Conservation (phyloP, 2,888 invertebrate species). For the Theodoxus fluviatilis region DNA sequence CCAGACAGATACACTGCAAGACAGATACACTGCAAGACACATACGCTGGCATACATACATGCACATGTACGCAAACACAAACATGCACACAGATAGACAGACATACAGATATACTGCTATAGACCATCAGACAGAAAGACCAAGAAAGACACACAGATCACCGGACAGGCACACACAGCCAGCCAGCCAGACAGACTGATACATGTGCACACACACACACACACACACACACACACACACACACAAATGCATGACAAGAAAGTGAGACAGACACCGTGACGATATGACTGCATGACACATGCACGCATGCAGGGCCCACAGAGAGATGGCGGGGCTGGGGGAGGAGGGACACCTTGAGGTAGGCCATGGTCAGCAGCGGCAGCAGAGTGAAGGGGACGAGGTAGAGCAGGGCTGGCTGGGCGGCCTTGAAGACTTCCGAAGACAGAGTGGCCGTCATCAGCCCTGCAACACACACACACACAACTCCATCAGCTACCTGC, state of each 20-base stretch:
- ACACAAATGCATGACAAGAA: neutral
- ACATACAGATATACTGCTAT: neutral
- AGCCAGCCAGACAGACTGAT: neutral
- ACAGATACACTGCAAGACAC: no score
- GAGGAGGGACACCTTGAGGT: conserved; percentile 79
- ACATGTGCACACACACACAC: neutral
- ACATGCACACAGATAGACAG: neutral
- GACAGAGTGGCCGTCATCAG: conserved; percentile 95
- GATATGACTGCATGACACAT: neutral
- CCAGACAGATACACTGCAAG: no score
- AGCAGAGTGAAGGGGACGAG: conserved; percentile 96
- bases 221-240: neutral
- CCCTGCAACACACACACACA: conserved; percentile 53
- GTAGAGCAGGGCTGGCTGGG: conserved; percentile 95
- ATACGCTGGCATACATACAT: no score
- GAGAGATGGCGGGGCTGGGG: neutral
- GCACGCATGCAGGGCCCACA: neutral
- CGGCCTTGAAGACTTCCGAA: conserved; percentile 97
- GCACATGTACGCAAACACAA: neutral
- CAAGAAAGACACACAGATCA: neutral
- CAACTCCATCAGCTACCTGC: no score
- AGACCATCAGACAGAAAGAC: neutral
- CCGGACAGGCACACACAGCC: no score
- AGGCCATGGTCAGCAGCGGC: conserved; percentile 96
- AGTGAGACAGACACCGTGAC: neutral